Percentiles rank a stretch among this genome's conserved stretches.
Conservation (phyloP, 2,113 vertebrate genomes). For the Motacilla tschutschensis region DNA sequence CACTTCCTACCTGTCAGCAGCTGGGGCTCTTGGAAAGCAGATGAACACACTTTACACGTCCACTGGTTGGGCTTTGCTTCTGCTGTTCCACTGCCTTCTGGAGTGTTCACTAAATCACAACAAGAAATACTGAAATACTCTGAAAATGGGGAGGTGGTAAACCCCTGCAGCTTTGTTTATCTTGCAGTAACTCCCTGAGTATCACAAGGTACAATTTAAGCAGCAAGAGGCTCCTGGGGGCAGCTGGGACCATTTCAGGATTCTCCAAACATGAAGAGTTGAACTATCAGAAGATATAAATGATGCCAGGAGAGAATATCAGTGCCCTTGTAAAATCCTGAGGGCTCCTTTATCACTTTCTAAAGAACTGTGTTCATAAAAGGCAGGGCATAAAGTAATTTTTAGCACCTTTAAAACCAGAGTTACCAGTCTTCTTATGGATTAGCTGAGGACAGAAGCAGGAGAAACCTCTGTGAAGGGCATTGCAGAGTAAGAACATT, state of each 20-base stretch:
- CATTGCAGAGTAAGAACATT: neutral
- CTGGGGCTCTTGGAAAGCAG: constrained; percentile 72
- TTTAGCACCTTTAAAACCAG: neutral
- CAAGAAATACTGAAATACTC: neutral
- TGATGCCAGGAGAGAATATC: neutral
- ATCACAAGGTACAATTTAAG: neutral
- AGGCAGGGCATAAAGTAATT: neutral
- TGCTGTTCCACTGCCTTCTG: constrained; percentile 49
- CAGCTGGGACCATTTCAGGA: neutral
- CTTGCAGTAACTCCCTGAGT: neutral
- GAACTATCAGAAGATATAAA: neutral
- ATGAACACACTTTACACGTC: constrained; percentile 76
- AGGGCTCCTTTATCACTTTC: neutral
- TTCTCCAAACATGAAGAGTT: neutral
- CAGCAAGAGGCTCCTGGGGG: neutral
- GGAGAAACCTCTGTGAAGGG: neutral
- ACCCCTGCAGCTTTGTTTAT: neutral
- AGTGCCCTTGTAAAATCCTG: neutral
- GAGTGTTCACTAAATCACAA: constrained; percentile 37
- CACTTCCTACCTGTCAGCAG: constrained; percentile 75
- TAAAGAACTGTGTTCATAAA: neutral
- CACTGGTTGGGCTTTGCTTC: constrained; percentile 72
- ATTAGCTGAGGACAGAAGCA: neutral
- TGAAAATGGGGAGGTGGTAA: neutral
- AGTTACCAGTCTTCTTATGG: neutral